Base-by-base conservation (phyloP, 1,140 invertebrate genomes). In the Drosophila setifemur region DNA sequence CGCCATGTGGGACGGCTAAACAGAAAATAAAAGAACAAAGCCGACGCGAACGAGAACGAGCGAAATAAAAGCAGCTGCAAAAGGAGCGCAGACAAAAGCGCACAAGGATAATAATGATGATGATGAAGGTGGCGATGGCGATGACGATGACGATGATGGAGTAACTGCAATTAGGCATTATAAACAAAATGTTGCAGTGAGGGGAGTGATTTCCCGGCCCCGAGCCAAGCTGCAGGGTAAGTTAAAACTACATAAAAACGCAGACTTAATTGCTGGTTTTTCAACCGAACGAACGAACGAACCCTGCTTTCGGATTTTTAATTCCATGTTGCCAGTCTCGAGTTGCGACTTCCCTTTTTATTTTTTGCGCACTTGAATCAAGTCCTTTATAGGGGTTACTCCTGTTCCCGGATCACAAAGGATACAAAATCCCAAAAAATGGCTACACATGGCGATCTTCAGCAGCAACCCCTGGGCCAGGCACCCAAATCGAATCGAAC, bases 101-200 rank as follows among this genome's bases (percentile, higher is more conserved):
- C 50, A 69, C 45, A 81, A 48, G 61, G 72, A 53, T 66, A 73
- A 64, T 44, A 12, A 39, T 39, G 55, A 21, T 61, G 55, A 50
- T 26, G 48, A 52, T 54, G 50, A 26, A 4, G 31, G 8, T 33
- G 11, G 7, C 11, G n/a, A 25, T 45, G 52, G 21, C 12, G 43
- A 53, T 82, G 73, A 70, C 76, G 68, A 25, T 45, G 52, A 19
- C 12, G 43, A 53, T 82, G 73, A 70, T 81, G 68, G 55, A 76
- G 74, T 85, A 85, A 88, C 86, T 81, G 86, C 85, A 88, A 88
- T 88, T 88, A 88, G 75, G 67, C 63, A 74, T 79, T 89, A 88
- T 88, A 89, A 88, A 89, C 75, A 88, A 71, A 71, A 88, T 86
- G 85, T 88, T 88, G 86, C 75, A 74, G 8, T 21, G 29, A 44